These are phyloP conservation scores for Drosophila demipolita DNA, from an alignment of 2,888 invertebrate genomes.

Conservation along the genomic window DNA sequence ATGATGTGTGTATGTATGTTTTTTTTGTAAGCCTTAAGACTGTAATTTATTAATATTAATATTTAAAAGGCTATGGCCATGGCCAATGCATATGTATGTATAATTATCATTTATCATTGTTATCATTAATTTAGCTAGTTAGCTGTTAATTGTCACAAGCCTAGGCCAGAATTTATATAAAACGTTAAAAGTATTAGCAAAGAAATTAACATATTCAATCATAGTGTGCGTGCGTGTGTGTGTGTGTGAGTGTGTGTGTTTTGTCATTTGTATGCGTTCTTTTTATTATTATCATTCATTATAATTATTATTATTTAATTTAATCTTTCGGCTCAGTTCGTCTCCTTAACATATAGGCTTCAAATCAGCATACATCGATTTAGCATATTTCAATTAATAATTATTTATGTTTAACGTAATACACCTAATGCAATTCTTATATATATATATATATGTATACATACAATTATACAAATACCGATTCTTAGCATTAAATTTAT, in stretches of 20 bases:
- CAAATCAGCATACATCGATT: constrained; percentile 26
- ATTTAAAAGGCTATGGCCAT: constrained; percentile 31
- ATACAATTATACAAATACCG: constrained; percentile 19
- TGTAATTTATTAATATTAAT: constrained; percentile 69
- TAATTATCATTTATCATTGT: constrained; percentile 48
- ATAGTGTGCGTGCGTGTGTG: constrained; percentile 5
- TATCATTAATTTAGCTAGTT: constrained; percentile 41
- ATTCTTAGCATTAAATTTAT: constrained; percentile 40
- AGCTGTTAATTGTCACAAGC: constrained; percentile 58
- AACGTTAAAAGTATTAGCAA: constrained; percentile 68
- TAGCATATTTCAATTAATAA: constrained; percentile 41
- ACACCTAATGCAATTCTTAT: constrained; percentile 46
- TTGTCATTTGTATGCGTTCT: constrained; percentile 18
- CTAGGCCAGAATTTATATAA: constrained; percentile 63
- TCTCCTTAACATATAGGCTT: constrained; percentile 47
- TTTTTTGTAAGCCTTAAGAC: constrained; percentile 64
- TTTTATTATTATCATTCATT: constrained; percentile 19
- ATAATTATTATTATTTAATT: constrained; percentile 22
- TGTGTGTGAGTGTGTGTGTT: constrained; percentile 6
- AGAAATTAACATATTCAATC: constrained; percentile 41
- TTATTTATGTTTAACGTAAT: constrained; percentile 59
- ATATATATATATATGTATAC: constrained; percentile 46
- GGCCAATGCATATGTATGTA: constrained; percentile 48
- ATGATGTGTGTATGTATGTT: constrained; percentile 18
- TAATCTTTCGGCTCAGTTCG: constrained; percentile 38